phyloP scores from a whole-genome alignment of 2,113 vertebrate species.

The Setophaga petechia region DNA sequence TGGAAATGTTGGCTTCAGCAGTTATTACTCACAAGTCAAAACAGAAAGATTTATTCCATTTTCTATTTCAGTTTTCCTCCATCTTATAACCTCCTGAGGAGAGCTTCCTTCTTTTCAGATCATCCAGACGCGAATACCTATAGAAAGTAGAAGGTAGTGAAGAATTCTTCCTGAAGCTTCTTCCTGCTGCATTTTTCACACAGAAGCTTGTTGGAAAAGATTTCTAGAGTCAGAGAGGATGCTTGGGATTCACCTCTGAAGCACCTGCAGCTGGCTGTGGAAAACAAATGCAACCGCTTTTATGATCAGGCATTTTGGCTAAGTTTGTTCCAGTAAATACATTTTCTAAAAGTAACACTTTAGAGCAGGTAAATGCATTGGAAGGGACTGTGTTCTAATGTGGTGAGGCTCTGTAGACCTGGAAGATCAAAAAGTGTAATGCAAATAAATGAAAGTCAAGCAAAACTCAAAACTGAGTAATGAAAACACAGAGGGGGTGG shows the following conservation, averaged over 20 bases:
- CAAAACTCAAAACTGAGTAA: background rate
- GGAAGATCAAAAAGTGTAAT: background rate
- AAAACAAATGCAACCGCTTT: background rate
- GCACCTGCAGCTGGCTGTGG: background rate
- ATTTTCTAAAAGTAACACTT: background rate
- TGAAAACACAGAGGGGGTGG: rapidly evolving
- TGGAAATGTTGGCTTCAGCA: constrained; percentile 37
- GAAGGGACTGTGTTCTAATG: background rate
- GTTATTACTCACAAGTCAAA: constrained; percentile 71
- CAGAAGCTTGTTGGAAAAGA: background rate
- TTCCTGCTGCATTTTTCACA: background rate
- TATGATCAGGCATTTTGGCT: background rate
- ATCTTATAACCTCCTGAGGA: background rate
- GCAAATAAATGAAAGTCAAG: background rate
- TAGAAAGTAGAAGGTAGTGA: background rate
- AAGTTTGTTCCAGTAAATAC: background rate
- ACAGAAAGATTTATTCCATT: constrained; percentile 66
- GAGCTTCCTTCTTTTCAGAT: constrained; percentile 16
- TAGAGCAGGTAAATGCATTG: background rate
- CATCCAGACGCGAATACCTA: background rate
- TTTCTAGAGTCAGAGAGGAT: background rate
- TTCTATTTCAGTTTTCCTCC: constrained; percentile 57
- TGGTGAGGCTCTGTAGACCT: background rate
- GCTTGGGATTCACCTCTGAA: background rate
- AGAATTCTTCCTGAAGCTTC: background rate